Evolutionary conservation across 2,888 invertebrate genomes (phyloP), one percentile per base, ranked within the genome.

Genomic region (Dryococelus australis): DNA sequence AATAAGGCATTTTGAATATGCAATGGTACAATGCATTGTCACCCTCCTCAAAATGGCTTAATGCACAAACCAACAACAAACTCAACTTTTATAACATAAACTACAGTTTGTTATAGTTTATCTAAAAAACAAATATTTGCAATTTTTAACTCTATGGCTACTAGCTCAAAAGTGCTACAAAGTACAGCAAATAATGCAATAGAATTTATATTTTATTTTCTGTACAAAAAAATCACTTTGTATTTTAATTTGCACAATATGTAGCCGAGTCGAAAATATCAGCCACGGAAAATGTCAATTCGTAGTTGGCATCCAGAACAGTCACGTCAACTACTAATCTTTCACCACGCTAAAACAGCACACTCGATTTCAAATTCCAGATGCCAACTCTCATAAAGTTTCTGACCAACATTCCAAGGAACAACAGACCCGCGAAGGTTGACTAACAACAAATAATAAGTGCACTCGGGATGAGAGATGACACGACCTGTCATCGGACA

Each of bases 1-100:
- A 51, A 78, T 87, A 87, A 87, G 87, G 87, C 87, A 87, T 84
- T 65, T 65, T 65, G 13, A 65, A 65, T 65, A 65, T 65, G 65
- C 65, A 65, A 13, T 65, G 65, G 65, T 65, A 65, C 16, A 65
- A 65, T 65, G 65, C 65, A 65, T 65, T 16, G 24, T 20, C 20
- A 16, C 84, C 43, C 84, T 12, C 35, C 13, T 43, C 26, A 24
- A 5, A 83, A 16, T 83, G 84, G 84, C 84, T 83, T 43, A 83
- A 83, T 35, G 84, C 84, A 83, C 26, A 83, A 83, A 43, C 43
- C 43, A 35, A 43, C 84, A 83, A 43, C 84, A 35, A 83, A 43
- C 84, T 35, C 84, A 35, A 83, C 43, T 35, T 20, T 43, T 35
- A 43, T 43, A 35, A 43, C 43, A 24, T 83, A 35, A 83, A 43